Percentiles rank a stretch among this genome's conserved stretches.
Evolutionary conservation across 2,113 vertebrate species (phyloP).

Genomic region (Strix uralensis): DNA sequence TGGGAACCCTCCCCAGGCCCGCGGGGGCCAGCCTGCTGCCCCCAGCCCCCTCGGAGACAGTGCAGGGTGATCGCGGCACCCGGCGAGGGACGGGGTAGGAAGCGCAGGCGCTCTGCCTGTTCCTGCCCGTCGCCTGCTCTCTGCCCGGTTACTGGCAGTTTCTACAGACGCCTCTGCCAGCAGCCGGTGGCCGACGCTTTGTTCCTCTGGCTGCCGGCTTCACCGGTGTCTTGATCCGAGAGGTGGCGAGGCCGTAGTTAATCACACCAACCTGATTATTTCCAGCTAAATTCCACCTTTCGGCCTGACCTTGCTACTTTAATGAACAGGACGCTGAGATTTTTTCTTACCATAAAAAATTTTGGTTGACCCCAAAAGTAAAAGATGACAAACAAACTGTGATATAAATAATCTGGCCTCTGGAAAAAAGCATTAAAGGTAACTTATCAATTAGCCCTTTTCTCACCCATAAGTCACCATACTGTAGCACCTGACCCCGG

Average conservation of each 20-base stretch:
- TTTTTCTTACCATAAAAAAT: slow-evolving; percentile 21
- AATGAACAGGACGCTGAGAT: neutral
- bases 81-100: accelerated
- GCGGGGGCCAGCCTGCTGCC: neutral
- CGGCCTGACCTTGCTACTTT: neutral
- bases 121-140: accelerated
- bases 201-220: neutral
- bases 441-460: slow-evolving; percentile 55
- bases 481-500: slow-evolving; percentile 28
- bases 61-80: neutral
- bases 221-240: accelerated
- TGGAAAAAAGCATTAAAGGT: neutral
- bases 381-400: neutral
- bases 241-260: neutral
- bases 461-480: neutral
- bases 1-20: neutral
- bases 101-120: accelerated
- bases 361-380: slow-evolving; percentile 3
- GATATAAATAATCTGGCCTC: neutral
- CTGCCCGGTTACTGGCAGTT: accelerated
- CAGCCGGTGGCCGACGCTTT: accelerated
- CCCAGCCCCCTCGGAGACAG: neutral
- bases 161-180: neutral
- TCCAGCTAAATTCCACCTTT: neutral
- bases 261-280: neutral